Base-by-base conservation (phyloP, 2,113 vertebrate genomes). In the Colistium nudipinnis region DNA sequence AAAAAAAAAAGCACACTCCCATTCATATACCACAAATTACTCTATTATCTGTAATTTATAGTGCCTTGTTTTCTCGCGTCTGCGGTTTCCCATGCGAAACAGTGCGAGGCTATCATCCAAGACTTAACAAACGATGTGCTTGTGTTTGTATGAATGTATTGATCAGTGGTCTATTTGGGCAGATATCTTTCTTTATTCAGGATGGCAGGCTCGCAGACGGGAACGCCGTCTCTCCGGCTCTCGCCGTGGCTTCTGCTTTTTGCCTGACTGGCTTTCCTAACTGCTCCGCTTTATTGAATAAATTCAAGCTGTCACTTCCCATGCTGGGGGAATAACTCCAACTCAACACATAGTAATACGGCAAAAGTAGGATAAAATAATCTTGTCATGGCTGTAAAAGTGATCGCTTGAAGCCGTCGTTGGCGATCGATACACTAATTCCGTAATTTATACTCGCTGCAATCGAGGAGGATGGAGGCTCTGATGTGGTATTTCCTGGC, bases 281-380 rank as follows among this genome's bases (percentile, higher is more conserved):
- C 94, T 95, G 95, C 92, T 93, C 87, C 90, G 70, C 94, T 97
- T 98, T 98, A 98, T 98, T 98, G 96, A 98, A 96, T 95, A 97
- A 98, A 98, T 97, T 96, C 95, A 95, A 95, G 91, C 95, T 98
- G 98, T 99, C 98, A 98, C 93, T 96, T 96, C 95, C 94, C 94
- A 96, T 96, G 95, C 94, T 94, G 95, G 93, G 93, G 94, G 95
- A 96, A 99, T 98, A 95, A 96, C 96, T 98, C 96, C 96, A 95
- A 97, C 94, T 94, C 94, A 96, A 95, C 95, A 96, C 95, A 98
- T 98, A 98, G 97, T 98, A 97, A 97, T 97, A 96, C 95, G 93
- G 94, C 95, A 96, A 97, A 98, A 99, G 95, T 98, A 96, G 96
- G 96, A 99, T 99, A 97, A 97, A 99, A 98, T 96, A 98, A 99